These are phyloP conservation scores for Colletes latitarsis DNA, from an alignment of 1,140 invertebrate genomes.

Conservation along the genomic window DNA sequence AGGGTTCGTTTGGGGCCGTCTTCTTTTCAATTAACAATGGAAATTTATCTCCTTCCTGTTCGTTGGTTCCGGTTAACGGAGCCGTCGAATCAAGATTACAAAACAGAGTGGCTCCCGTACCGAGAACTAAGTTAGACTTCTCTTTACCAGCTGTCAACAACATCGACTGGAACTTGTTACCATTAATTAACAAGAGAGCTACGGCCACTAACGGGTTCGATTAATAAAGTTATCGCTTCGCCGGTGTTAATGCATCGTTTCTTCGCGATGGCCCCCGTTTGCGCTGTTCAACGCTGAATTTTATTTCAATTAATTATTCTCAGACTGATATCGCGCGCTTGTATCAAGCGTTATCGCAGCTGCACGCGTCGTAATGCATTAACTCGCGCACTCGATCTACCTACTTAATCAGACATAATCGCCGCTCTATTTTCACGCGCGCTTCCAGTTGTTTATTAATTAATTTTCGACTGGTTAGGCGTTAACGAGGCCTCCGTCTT, in stretches of 20 bases:
- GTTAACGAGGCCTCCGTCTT: constrained; percentile 6
- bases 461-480: not conserved
- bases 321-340: too few relatives aligned
- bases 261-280: not conserved
- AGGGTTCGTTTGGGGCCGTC: not conserved
- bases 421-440: not conserved
- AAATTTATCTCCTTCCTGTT: constrained; percentile 4
- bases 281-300: not conserved
- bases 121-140: not conserved
- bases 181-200: constrained; percentile 25
- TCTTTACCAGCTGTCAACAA: not conserved
- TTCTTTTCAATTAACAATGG: constrained; percentile 13
- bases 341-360: not conserved
- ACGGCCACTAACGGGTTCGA: not conserved
- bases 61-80: not conserved
- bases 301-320: constrained; percentile 29
- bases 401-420: constrained; percentile 12
- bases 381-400: not conserved
- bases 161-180: constrained; percentile 15
- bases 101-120: not conserved
- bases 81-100: constrained; percentile 9
- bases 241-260: not conserved
- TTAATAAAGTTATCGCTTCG: constrained; percentile 27
- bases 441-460: not conserved
- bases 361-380: not conserved